Evolutionary conservation across 2,888 invertebrate genomes (phyloP).

Genomic region (Andrena chrysosceles): DNA sequence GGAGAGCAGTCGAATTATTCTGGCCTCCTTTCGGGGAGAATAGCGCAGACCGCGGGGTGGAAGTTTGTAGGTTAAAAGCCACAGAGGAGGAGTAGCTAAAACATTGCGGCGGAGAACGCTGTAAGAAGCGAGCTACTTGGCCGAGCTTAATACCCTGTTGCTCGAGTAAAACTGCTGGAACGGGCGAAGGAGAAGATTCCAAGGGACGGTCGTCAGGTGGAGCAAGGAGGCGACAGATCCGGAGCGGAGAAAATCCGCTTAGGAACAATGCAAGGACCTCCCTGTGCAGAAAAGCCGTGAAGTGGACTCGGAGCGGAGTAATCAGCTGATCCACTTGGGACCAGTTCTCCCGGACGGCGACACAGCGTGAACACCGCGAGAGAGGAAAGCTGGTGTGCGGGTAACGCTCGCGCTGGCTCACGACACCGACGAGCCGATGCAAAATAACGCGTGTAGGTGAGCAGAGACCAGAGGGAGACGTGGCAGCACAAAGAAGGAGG

Average conservation of each 20-base stretch:
- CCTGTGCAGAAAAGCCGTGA: conserved; percentile 21
- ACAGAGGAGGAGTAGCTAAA: not conserved
- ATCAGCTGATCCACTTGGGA: conserved; percentile 61
- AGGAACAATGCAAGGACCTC: conserved; percentile 43
- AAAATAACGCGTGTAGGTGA: conserved; percentile 73
- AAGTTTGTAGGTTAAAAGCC: not conserved
- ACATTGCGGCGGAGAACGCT: not conserved
- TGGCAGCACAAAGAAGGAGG: conserved; percentile 9
- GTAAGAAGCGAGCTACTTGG: not conserved
- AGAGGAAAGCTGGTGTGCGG: conserved; percentile 15
- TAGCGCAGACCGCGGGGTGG: not conserved
- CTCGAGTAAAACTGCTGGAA: not conserved
- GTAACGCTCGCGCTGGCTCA: conserved; percentile 3
- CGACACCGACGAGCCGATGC: conserved; percentile 49
- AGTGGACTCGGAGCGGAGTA: conserved; percentile 3
- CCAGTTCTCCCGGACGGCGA: conserved; percentile 44
- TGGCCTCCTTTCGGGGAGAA: not conserved
- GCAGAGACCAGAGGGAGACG: conserved; percentile 45
- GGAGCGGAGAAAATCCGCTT: conserved; percentile 38
- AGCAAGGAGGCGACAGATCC: not conserved
- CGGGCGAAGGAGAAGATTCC: not conserved
- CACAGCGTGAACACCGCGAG: conserved; percentile 17
- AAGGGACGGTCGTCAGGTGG: not conserved
- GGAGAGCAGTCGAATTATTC: not conserved
- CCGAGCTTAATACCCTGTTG: not conserved